Conservation (phyloP, 1,140 invertebrate species). For the Drosophila kikkawai region DNA sequence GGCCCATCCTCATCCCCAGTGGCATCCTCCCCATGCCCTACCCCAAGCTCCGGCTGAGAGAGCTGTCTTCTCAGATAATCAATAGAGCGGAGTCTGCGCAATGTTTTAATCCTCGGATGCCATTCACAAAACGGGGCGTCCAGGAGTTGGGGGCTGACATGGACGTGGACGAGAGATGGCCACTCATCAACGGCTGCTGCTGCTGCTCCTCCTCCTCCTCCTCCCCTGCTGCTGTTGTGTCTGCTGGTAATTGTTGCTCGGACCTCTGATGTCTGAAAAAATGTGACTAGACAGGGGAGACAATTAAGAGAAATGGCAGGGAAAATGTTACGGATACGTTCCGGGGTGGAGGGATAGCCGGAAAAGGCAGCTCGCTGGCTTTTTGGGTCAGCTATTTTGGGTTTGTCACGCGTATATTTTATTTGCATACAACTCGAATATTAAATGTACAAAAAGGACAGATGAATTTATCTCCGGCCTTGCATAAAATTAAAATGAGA, state of each 20-base stretch:
- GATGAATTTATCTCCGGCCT: conserved; percentile 6
- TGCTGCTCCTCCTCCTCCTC: conserved; percentile 10
- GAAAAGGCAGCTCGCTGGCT: conserved; percentile 27
- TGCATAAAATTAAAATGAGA: conserved; percentile 13
- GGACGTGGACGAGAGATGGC: conserved; percentile 10
- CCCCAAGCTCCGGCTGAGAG: conserved; percentile 63
- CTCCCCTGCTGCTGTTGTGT: conserved; percentile 32
- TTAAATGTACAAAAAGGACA: conserved; percentile 3
- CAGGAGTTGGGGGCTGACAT: conserved; percentile 22
- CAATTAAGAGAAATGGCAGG: conserved; percentile 25
- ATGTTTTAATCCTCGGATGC: conserved; percentile 37
- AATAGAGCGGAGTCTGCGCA: conserved; percentile 66
- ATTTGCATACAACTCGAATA: conserved; percentile 17
- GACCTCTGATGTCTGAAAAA: conserved; percentile 48
- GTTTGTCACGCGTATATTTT: conserved; percentile 38
- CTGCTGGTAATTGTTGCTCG: conserved; percentile 53
- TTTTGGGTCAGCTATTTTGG: conserved; percentile 75
- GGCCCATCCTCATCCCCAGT: not conserved
- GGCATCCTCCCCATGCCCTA: conserved; percentile 65
- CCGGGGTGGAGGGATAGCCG: not conserved
- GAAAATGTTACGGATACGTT: not conserved
- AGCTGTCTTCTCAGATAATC: conserved; percentile 51
- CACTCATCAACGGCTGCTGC: conserved; percentile 34
- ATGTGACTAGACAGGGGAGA: conserved; percentile 30
- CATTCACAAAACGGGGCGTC: conserved; percentile 69